Conservation (phyloP, 2,113 vertebrate species). For the Ptilonorhynchus violaceus region DNA sequence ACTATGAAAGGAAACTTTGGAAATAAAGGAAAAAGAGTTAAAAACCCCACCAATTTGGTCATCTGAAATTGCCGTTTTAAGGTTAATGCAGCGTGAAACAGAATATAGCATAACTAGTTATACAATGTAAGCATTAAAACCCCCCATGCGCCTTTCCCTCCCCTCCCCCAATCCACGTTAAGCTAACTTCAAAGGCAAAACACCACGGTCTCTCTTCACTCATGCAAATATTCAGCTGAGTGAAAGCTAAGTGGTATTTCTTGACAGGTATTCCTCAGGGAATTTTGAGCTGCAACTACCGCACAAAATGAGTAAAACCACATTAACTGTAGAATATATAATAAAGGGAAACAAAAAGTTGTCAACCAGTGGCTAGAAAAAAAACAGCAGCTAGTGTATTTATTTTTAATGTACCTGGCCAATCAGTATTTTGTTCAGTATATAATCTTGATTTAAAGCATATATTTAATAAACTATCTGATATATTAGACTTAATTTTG, state of each 20-base stretch:
- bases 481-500: not conserved
- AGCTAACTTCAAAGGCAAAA: not conserved
- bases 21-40: not conserved
- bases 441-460: not conserved
- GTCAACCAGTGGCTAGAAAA: not conserved
- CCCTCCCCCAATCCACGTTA: not conserved
- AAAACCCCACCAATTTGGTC: not conserved
- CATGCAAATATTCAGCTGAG: not conserved
- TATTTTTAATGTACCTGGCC: not conserved
- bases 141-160: fast-evolving
- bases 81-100: not conserved
- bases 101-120: not conserved
- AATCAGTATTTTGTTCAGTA: not conserved
- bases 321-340: not conserved
- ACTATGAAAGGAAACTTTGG: not conserved
- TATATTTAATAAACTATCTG: not conserved
- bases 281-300: not conserved
- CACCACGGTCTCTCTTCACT: not conserved
- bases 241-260: not conserved
- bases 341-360: not conserved
- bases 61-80: not conserved
- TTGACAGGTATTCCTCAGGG: not conserved
- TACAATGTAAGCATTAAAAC: not conserved
- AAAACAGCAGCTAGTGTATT: fast-evolving
- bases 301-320: not conserved